Percentiles rank a stretch among this genome's conserved stretches.
These are phyloP conservation scores for Zoanthus sociatus DNA, from an alignment of 92 coral and sea anemone genomes.

Conservation along the genomic window DNA sequence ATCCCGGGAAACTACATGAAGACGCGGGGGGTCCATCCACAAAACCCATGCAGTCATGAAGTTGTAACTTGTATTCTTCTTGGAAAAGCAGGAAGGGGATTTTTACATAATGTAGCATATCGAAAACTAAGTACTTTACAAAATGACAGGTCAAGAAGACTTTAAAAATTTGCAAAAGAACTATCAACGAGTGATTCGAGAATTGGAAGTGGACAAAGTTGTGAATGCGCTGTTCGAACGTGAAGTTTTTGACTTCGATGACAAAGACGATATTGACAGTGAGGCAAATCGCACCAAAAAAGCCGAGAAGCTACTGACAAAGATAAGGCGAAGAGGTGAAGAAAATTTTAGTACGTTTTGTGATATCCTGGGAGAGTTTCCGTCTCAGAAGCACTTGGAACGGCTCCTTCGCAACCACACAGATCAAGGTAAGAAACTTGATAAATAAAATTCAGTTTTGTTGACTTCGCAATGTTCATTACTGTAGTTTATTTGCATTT, in stretches of 20 bases:
- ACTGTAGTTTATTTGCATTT: too few relatives aligned
- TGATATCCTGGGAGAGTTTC: slow-evolving; percentile 7
- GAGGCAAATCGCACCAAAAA: background rate
- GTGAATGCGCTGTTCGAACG: background rate
- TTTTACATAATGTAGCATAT: too few relatives aligned
- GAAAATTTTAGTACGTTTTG: background rate
- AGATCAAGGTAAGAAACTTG: background rate
- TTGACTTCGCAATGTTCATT: too few relatives aligned
- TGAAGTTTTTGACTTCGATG: slow-evolving; percentile 16
- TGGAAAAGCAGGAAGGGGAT: too few relatives aligned
- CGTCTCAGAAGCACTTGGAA: slow-evolving; percentile 23
- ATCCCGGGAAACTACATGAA: too few relatives aligned
- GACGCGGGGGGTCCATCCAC: too few relatives aligned
- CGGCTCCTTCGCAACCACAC: background rate
- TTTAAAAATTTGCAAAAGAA: background rate
- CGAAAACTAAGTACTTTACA: background rate
- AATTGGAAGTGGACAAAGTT: slow-evolving; percentile 19
- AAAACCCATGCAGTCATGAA: too few relatives aligned
- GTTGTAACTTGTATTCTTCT: too few relatives aligned
- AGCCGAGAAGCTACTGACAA: slow-evolving; percentile 3
- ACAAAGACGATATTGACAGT: slow-evolving; percentile 6
- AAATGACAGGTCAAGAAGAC: slow-evolving; percentile 2
- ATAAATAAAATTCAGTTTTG: too few relatives aligned
- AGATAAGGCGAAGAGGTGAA: slow-evolving; percentile 16
- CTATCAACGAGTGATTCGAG: background rate